Conservation (phyloP, 2,888 invertebrate genomes). For the Tromatobia lineatoria region DNA sequence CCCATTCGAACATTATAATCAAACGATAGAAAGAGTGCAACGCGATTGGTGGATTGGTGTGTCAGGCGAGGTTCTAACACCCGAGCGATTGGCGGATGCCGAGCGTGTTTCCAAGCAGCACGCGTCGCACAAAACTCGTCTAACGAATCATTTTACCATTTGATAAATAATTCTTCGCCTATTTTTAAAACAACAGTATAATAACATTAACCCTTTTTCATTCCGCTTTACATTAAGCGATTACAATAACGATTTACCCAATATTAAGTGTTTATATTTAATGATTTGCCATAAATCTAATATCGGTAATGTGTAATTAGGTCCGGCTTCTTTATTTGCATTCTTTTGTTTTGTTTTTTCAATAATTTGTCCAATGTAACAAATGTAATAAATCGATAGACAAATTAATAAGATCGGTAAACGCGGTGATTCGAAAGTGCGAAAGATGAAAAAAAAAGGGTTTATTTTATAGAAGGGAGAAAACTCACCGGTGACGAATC, state of each 20-base stretch:
- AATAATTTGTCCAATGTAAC: no score
- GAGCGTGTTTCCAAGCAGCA: conserved; percentile 76
- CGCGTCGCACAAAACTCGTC: conserved; percentile 71
- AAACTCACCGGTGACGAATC: conserved; percentile 84
- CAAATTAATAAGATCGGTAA: conserved; percentile 43
- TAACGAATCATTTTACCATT: neutral
- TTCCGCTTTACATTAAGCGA: no score
- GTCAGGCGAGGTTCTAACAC: conserved; percentile 80
- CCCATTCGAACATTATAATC: conserved; percentile 62
- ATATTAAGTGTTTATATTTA: no score
- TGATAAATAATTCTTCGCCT: neutral
- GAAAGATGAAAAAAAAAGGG: neutral
- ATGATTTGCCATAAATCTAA: no score
- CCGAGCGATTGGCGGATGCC: conserved; percentile 74
- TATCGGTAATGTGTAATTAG: no score
- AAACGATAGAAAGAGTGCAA: conserved; percentile 72
- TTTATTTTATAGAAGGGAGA: neutral
- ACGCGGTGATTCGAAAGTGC: conserved; percentile 7
- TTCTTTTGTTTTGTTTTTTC: no score
- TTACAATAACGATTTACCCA: no score
- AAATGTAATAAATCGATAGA: no score
- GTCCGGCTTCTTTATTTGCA: no score
- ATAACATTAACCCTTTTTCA: no score
- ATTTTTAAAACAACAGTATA: conserved; percentile 38
- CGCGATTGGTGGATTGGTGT: conserved; percentile 77